Percentiles rank a stretch among this genome's conserved stretches.
Evolutionary conservation across 1,140 invertebrate species (phyloP).

Genomic region (Macrobrachium rosenbergii): DNA sequence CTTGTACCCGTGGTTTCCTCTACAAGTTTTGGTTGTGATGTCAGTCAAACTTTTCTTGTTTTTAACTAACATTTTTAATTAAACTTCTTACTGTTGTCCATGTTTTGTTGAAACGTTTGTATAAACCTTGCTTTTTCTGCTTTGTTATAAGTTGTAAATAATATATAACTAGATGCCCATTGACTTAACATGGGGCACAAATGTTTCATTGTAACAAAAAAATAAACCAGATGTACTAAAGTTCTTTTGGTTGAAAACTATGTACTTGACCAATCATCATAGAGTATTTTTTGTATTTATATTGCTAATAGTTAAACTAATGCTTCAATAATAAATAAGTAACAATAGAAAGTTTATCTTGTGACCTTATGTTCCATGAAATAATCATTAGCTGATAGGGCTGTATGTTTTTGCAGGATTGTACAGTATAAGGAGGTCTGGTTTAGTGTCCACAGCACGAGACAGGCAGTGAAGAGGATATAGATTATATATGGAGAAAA

Average conservation of each 20-base stretch:
- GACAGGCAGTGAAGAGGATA: too few species aligned
- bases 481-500: too few species aligned
- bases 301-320: slow-evolving; percentile 61
- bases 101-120: slow-evolving; percentile 41
- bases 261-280: slow-evolving; percentile 55
- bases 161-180: slow-evolving; percentile 49
- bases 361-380: too few species aligned
- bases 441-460: too few species aligned
- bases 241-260: slow-evolving; percentile 54
- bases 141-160: slow-evolving; percentile 64
- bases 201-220: slow-evolving; percentile 32
- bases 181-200: slow-evolving; percentile 51
- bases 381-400: too few species aligned
- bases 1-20: slow-evolving; percentile 8
- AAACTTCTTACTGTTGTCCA: slow-evolving; percentile 44
- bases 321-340: slow-evolving; percentile 63
- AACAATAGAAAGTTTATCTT: slow-evolving; percentile 30
- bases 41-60: slow-evolving; percentile 9
- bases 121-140: slow-evolving; percentile 55
- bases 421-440: too few species aligned
- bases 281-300: slow-evolving; percentile 65
- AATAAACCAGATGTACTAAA: slow-evolving; percentile 58
- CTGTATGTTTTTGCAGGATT: too few species aligned
- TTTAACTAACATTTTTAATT: slow-evolving; percentile 38
- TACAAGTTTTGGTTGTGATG: neutral